These are phyloP conservation scores for Cerastis leucographa DNA, from an alignment of 2,888 invertebrate species.

Conservation along the genomic window DNA sequence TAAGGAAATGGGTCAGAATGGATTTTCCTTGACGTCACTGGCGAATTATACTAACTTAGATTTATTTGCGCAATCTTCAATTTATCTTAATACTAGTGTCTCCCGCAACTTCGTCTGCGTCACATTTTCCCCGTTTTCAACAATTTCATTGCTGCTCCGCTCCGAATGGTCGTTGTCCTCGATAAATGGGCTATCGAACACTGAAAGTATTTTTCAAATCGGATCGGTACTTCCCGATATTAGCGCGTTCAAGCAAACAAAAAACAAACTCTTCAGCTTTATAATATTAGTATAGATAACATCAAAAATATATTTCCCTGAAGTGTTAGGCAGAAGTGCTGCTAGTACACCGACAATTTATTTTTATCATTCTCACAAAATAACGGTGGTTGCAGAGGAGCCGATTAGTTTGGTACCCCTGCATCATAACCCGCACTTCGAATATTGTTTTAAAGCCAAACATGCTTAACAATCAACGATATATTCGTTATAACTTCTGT, in stretches of 20 bases:
- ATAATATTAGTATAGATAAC: no score
- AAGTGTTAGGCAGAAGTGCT: background rate
- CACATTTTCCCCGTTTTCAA: no score
- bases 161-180: no score
- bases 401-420: background rate
- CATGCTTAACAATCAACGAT: background rate
- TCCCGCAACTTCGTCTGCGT: no score
- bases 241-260: no score
- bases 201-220: no score
- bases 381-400: background rate
- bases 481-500: background rate
- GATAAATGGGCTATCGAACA: no score
- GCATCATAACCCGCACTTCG: background rate
- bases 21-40: background rate
- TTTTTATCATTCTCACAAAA: background rate
- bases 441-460: background rate
- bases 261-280: no score
- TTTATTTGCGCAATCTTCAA: no score
- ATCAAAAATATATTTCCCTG: background rate
- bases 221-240: no score
- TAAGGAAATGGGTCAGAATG: background rate
- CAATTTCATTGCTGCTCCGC: no score
- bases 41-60: background rate
- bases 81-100: no score
- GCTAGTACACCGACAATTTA: background rate